A percentile compares a stretch with the other conserved stretches of the same genome.
phyloP scores from a whole-genome alignment of 2,113 vertebrate species.

The Martes martes region DNA sequence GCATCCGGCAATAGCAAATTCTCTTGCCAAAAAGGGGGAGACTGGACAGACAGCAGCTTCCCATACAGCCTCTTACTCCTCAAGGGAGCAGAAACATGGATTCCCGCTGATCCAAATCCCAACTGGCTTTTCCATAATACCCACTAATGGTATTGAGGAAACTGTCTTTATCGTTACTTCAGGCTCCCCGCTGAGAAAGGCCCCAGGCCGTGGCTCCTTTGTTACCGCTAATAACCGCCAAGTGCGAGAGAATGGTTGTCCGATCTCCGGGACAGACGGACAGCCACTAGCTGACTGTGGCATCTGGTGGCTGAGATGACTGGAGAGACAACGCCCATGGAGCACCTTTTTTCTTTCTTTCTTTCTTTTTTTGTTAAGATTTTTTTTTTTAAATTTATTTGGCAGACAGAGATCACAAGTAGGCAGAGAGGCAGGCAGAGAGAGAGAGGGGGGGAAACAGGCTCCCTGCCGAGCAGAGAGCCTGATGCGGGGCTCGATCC shows the following conservation, averaged over 20 bases:
- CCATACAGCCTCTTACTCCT: background rate
- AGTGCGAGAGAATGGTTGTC: background rate
- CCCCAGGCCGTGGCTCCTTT: background rate
- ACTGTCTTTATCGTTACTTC: background rate
- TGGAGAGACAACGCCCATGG: background rate
- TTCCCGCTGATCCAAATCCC: background rate
- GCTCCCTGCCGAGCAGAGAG: too few species aligned
- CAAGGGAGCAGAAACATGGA: background rate
- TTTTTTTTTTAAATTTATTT: too few species aligned
- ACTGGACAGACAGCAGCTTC: background rate
- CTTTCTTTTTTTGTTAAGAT: too few species aligned
- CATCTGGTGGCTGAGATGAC: background rate
- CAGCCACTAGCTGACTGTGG: background rate
- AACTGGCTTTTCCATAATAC: background rate
- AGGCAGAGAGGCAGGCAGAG: too few species aligned
- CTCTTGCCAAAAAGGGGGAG: background rate
- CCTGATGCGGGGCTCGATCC: too few species aligned
- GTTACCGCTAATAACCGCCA: background rate
- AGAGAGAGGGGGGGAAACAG: too few species aligned
- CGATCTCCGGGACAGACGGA: background rate
- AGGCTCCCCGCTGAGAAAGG: background rate
- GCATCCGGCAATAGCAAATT: background rate
- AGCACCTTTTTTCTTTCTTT: background rate
- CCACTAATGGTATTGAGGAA: background rate
- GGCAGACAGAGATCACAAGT: too few species aligned